Evolutionary conservation across 2,797 vertebrate genomes (phyloP).

Genomic region (Leptatherina wallacei): DNA sequence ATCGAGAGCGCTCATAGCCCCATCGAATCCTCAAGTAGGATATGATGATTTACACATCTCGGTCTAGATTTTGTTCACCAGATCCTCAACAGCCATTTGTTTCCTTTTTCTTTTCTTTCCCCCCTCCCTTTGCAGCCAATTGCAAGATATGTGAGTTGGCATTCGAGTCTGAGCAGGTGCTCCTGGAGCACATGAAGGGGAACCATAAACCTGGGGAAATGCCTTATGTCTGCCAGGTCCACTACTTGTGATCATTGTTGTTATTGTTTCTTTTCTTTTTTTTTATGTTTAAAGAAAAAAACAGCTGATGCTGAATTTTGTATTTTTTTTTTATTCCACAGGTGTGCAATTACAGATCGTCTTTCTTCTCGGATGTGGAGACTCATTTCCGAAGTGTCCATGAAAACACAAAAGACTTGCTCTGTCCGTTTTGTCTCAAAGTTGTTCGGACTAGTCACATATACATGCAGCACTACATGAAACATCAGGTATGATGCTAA

Average conservation of each 20-base stretch:
- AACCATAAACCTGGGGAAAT: constrained; percentile 99
- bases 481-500: constrained; percentile 90
- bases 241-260: background rate
- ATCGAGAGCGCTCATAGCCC: constrained; percentile 96
- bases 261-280: background rate
- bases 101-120: background rate
- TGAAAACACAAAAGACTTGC: constrained; percentile 95
- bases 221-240: constrained; percentile 99
- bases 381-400: constrained; percentile 93
- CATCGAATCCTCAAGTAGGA: constrained; percentile 92
- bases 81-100: background rate
- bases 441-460: constrained; percentile 92
- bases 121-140: constrained; percentile 84
- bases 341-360: constrained; percentile 97
- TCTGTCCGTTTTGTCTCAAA: constrained; percentile 98
- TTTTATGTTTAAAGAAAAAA: background rate
- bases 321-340: constrained; percentile 65
- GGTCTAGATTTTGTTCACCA: background rate
- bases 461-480: constrained; percentile 98
- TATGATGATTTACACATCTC: background rate
- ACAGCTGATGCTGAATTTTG: constrained; percentile 8
- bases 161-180: constrained; percentile 96
- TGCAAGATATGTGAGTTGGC: constrained; percentile 99
- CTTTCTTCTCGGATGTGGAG: constrained; percentile 96
- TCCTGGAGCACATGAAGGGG: constrained; percentile 99